Evolutionary conservation across 2,797 vertebrate species (phyloP), one percentile per base, ranked within the genome.

Genomic region (Chaunax sp.): DNA sequence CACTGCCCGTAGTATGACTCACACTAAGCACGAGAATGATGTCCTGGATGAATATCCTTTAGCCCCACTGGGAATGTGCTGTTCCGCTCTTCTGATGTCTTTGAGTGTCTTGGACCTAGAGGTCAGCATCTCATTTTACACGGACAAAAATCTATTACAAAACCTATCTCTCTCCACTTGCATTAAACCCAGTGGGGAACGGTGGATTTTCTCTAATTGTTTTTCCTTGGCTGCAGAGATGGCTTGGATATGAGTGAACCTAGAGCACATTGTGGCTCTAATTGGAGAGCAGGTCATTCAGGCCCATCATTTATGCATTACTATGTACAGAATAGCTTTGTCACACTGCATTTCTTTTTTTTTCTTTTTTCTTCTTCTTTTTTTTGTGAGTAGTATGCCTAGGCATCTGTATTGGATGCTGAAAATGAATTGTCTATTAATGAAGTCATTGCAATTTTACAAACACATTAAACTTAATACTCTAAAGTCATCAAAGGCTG

Each of bases 141-240:
- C 89, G 0, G 87, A 89, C 92, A 92, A 90, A 94, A 94, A 93
- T 94, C 93, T 93, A 94, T 95, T 94, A 93, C 84, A 88, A 89
- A 93, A 89, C 88, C 91, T 78, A 82, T 93, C 89, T 93, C 85
- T 92, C 85, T 79, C 45, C 84, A 59, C 90, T 84, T 74, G 86
- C 80, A 76, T 85, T 91, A 89, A 88, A 88, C 60, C 90, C 90
- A 70, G 69, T 47, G 81, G 87, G 89, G 77, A 89, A 53, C 75
- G 75, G 64, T 82, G 65, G 74, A 78, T 85, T 70, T 84, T 64
- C 85, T 90, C 85, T 94, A 93, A 94, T 94, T 94, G 92, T 94
- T 94, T 94, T 91, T 91, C 72, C 84, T 86, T 73, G 84, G 84
- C 90, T 83, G 88, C 75, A 64, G 78, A 71, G 71, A 83, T 77